A percentile compares a stretch with the other conserved stretches of the same genome.
Conservation (phyloP, 1,140 invertebrate genomes). For the Drosophila mayri region DNA sequence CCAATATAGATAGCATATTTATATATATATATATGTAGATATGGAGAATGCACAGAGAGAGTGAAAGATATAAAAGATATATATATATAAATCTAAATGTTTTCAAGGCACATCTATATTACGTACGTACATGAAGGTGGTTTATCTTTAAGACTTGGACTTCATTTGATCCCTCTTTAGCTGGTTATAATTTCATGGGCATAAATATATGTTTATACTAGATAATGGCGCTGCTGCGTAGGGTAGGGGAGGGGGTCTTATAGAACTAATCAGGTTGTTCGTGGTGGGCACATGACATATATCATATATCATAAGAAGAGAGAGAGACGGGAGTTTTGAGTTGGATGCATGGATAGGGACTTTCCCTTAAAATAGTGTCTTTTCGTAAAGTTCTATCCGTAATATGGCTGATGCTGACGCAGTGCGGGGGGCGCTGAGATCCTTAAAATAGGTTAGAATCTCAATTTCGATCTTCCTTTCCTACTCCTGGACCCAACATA, state of each 20-base stretch:
- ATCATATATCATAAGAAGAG: slow-evolving; percentile 2
- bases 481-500: background rate
- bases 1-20: slow-evolving; percentile 16
- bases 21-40: slow-evolving; percentile 16
- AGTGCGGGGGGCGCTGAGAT: background rate
- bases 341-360: slow-evolving; percentile 19
- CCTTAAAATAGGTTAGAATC: background rate
- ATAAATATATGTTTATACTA: slow-evolving; percentile 33
- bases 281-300: slow-evolving; percentile 28
- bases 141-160: slow-evolving; percentile 16
- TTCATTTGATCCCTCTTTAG: slow-evolving; percentile 26
- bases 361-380: slow-evolving; percentile 47
- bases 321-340: background rate
- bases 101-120: slow-evolving; percentile 28
- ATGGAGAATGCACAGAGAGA: slow-evolving; percentile 23
- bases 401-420: slow-evolving; percentile 30
- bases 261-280: slow-evolving; percentile 49
- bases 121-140: slow-evolving; percentile 11
- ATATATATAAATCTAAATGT: slow-evolving; percentile 19
- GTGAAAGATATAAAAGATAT: slow-evolving; percentile 2
- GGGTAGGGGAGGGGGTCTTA: slow-evolving; percentile 24
- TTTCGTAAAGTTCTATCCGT: slow-evolving; percentile 51
- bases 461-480: background rate
- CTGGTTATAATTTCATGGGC: slow-evolving; percentile 20
- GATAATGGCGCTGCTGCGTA: slow-evolving; percentile 36